Percentiles rank a stretch among this genome's conserved stretches.
These are phyloP conservation scores for Halcyon leucocephala DNA, from an alignment of 2,797 vertebrate species.

Conservation along the genomic window DNA sequence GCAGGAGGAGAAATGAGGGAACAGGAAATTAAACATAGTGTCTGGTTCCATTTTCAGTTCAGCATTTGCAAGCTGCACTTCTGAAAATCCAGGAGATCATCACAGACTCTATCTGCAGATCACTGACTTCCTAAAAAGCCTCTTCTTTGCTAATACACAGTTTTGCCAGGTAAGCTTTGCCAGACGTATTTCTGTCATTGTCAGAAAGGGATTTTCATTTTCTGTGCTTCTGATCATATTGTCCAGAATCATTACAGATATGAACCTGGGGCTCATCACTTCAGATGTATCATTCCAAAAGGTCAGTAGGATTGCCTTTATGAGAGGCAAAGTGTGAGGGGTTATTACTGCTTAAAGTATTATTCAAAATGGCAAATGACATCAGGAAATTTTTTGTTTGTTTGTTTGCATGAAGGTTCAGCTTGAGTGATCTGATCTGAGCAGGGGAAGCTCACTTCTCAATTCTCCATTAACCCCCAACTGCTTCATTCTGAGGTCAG, in stretches of 20 bases:
- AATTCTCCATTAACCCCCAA: background rate
- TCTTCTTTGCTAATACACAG: slow-evolving; percentile 54
- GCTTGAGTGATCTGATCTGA: background rate
- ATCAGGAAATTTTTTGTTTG: background rate
- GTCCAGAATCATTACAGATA: background rate
- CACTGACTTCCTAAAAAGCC: slow-evolving; percentile 69
- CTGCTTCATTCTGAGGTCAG: background rate
- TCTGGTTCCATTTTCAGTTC: slow-evolving; percentile 65
- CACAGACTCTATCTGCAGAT: slow-evolving; percentile 74
- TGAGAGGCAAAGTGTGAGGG: background rate
- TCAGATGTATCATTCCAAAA: background rate
- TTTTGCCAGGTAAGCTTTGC: slow-evolving; percentile 72
- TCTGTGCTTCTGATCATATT: background rate
- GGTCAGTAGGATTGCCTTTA: background rate
- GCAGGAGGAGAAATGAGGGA: background rate
- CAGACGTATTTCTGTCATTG: background rate
- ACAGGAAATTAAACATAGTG: background rate
- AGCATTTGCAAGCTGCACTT: background rate
- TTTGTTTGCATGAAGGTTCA: background rate
- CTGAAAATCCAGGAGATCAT: slow-evolving; percentile 66
- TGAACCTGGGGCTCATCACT: background rate
- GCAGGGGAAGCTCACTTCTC: background rate
- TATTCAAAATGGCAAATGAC: background rate
- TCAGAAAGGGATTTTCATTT: background rate
- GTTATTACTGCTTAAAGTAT: background rate